Evolutionary conservation across 2,888 invertebrate genomes (phyloP).

Genomic region (Invenusta paracnida): DNA sequence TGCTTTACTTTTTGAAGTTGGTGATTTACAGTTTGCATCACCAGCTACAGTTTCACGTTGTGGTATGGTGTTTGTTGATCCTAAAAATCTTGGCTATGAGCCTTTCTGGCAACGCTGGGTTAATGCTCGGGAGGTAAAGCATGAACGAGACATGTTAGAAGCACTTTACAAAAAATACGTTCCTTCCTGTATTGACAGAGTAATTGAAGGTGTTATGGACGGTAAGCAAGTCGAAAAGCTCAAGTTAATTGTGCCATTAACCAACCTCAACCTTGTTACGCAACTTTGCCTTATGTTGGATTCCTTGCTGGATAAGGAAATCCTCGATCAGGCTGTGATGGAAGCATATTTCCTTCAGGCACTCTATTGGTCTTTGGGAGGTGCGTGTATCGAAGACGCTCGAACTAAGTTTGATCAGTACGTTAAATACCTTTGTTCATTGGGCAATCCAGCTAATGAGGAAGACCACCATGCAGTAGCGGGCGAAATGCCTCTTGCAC

Average conservation of each 20-base stretch:
- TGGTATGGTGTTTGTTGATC: slow-evolving; percentile 88
- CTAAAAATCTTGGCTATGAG: slow-evolving; percentile 78
- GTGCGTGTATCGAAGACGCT: slow-evolving; percentile 69
- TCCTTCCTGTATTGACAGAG: slow-evolving; percentile 69
- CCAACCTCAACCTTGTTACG: slow-evolving; percentile 77
- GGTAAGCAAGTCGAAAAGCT: slow-evolving; percentile 67
- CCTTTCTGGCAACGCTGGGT: slow-evolving; percentile 82
- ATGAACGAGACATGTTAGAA: slow-evolving; percentile 61
- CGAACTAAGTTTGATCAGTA: slow-evolving; percentile 63
- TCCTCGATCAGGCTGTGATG: slow-evolving; percentile 62
- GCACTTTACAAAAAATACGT: slow-evolving; percentile 74
- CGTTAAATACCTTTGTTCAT: slow-evolving; percentile 69
- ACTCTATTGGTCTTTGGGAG: slow-evolving; percentile 79
- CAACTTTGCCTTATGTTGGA: slow-evolving; percentile 78
- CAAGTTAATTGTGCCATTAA: slow-evolving; percentile 76
- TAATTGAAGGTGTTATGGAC: slow-evolving; percentile 71
- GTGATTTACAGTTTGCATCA: slow-evolving; percentile 80
- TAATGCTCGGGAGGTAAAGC: slow-evolving; percentile 54
- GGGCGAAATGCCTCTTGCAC: slow-evolving; percentile 72
- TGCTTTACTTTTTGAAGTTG: slow-evolving; percentile 81
- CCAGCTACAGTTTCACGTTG: slow-evolving; percentile 86
- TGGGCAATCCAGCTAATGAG: slow-evolving; percentile 70
- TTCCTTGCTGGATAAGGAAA: slow-evolving; percentile 64
- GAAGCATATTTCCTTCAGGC: slow-evolving; percentile 73
- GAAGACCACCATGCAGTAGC: slow-evolving; percentile 53